Evolutionary conservation across 2,888 invertebrate species (phyloP), one percentile per base, ranked within the genome.

Genomic region (Drosophila conformis): DNA sequence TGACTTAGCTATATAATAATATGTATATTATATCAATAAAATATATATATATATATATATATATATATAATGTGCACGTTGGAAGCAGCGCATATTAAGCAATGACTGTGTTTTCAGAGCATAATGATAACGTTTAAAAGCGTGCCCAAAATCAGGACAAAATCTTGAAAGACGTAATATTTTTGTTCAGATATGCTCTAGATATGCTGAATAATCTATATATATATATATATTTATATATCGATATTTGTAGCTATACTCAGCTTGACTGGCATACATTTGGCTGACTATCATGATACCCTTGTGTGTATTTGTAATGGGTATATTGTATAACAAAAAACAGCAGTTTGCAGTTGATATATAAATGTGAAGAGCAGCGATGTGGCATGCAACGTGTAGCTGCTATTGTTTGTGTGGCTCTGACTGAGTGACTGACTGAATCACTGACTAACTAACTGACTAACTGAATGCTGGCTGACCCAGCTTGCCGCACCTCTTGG

Each of bases 361-460:
- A 33, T 51, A 82, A 69, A 74, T 78, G 78, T 71, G 80, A 80
- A 78, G 80, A 78, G 76, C 80, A 69, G 53, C 79, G 18, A 29
- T 60, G 64, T 58, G 62, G 67, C 82, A 69, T 76, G 83, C 80
- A 67, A 65, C 54, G 66, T 54, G 67, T 70, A 57, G 65, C 66
- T 64, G 64, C 48, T 48, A 53, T 59, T 33, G 53, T 53, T 42
- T 46, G 46, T 21, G 51, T 31, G 21, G 36, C 29, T 42, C 48
- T 33, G 33, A 33, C 33, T 33, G 33, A 33, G 33, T 33, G 33
- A 33, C 33, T 33, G 33, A 38, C 53, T 53, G 63, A 64, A 57
- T 38, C 13, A 29, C 48, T 72, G 59, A 54, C 33, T 59, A 5
- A n/a, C 18, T 62, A 31, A 48, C 35, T 58, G 38, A 68, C 53